Conservation (phyloP, 2,797 vertebrate species). For the Pseudocheirus occidentalis region DNA sequence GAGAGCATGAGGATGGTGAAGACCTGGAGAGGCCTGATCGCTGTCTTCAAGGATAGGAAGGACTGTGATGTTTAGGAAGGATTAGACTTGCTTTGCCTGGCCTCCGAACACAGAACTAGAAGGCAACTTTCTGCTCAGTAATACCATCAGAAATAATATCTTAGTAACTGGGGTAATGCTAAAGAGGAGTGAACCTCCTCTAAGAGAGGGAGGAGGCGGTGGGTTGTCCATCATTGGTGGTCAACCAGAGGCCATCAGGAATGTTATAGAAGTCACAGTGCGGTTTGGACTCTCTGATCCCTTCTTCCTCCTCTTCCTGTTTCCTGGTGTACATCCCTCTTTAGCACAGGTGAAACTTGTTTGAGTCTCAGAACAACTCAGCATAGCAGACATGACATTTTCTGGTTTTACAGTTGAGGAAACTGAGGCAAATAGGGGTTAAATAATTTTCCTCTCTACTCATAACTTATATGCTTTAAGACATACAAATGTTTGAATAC, state of each 20-base stretch:
- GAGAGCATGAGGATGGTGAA: neutral
- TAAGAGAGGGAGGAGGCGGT: neutral
- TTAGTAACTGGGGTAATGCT: neutral
- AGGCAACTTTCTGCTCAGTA: neutral
- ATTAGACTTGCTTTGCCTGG: neutral
- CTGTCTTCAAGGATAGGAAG: neutral
- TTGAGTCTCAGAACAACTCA: neutral
- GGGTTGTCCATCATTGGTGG: neutral
- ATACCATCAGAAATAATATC: neutral
- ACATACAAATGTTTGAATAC: no score
- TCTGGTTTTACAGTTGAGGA: neutral
- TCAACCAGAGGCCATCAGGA: neutral
- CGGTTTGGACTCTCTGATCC: neutral
- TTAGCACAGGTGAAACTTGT: neutral
- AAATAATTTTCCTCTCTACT: neutral
- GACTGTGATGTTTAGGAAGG: neutral
- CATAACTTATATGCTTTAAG: neutral
- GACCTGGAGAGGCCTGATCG: neutral
- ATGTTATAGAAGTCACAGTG: neutral
- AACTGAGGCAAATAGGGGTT: neutral
- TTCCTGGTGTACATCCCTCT: neutral
- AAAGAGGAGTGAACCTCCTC: neutral
- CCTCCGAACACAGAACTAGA: neutral
- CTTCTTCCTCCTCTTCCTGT: neutral
- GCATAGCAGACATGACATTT: neutral